Evolutionary conservation across 2,888 invertebrate species (phyloP), one percentile per base, ranked within the genome.

Genomic region (Drosophila infuscata): DNA sequence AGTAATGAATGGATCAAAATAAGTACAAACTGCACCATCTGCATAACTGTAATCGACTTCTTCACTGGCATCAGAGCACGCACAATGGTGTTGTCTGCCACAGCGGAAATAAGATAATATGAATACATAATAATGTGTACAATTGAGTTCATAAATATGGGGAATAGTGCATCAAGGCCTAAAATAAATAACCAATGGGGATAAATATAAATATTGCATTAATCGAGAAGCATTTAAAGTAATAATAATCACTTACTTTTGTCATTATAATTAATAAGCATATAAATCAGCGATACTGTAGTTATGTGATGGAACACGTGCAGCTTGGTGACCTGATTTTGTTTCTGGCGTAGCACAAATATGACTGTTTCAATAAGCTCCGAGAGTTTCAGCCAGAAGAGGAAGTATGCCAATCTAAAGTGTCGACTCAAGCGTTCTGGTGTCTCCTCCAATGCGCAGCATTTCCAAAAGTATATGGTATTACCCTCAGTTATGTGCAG

Each of bases 101-200:
- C 94, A 66, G 95, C 95, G 0, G 96, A 93, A 1, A 96, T 89
- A 15, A 96, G 94, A 91, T 97, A 97, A 92, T 97, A 97, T 8
- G 94, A 94, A 91, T 97, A 97, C 96, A 97, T 97, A n/a, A 96
- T 91, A 5, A 96, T 94, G 84, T 97, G 97, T 3, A 97, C 94
- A 1, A 94, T 92, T 57, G 94, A 95, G 91, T 97, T 97, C 56
- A 96, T 88, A 92, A 96, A 94, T 0, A 96, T 94, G 0, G 95
- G 94, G 89, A 96, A 95, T 0, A 95, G 94, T 48, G 95, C 94
- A 92, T 95, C 94, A 25, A 95, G 95, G 86, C 96, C 97, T 96
- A 93, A 52, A 91, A 90, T 20, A n/a, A 30, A 49, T 3, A 17
- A 17, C 8, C 8, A 38, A 32, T n/a, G 4, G 15, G 30, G 66